phyloP scores from a whole-genome alignment of 2,888 invertebrate genomes.

The Prenolepis imparis region DNA sequence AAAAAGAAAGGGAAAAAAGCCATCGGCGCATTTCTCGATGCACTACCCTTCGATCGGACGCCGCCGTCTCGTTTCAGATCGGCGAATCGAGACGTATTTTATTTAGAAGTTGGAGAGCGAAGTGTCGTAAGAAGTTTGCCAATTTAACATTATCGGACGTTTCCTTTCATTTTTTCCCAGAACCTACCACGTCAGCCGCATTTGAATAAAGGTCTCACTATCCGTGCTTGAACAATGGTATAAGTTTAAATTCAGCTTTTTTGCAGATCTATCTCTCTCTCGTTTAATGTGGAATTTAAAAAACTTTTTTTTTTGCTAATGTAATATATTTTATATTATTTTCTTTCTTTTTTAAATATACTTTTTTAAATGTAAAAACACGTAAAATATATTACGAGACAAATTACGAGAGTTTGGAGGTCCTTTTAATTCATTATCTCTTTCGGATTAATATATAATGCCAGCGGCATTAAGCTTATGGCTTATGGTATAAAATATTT shows the following conservation, averaged over 20 bases:
- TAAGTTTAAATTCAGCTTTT: slow-evolving; percentile 36
- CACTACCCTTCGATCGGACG: slow-evolving; percentile 42
- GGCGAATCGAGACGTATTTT: slow-evolving; percentile 53
- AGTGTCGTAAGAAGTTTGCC: slow-evolving; percentile 50
- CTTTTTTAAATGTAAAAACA: not conserved
- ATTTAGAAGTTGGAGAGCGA: slow-evolving; percentile 50
- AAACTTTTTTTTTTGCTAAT: not conserved
- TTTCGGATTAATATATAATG: slow-evolving; percentile 14
- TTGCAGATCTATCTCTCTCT: not conserved
- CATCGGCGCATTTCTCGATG: slow-evolving; percentile 30
- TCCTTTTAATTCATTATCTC: slow-evolving; percentile 18
- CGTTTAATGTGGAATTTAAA: not conserved
- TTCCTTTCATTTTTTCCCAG: slow-evolving; percentile 11
- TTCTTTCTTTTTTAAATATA: not conserved
- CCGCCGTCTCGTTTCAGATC: slow-evolving; percentile 48
- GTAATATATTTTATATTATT: not conserved
- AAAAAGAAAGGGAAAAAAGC: slow-evolving; percentile 43
- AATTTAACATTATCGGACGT: slow-evolving; percentile 51
- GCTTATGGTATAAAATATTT: slow-evolving; percentile 13
- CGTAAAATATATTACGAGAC: not conserved
- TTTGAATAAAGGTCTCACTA: slow-evolving; percentile 37
- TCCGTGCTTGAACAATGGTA: slow-evolving; percentile 10
- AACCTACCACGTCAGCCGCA: slow-evolving; percentile 28
- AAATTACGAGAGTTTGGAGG: not conserved
- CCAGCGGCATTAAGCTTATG: not conserved